A percentile compares a stretch with the other conserved stretches of the same genome.
phyloP scores from a whole-genome alignment of 1,140 invertebrate species.

The Charaxes varanes region DNA sequence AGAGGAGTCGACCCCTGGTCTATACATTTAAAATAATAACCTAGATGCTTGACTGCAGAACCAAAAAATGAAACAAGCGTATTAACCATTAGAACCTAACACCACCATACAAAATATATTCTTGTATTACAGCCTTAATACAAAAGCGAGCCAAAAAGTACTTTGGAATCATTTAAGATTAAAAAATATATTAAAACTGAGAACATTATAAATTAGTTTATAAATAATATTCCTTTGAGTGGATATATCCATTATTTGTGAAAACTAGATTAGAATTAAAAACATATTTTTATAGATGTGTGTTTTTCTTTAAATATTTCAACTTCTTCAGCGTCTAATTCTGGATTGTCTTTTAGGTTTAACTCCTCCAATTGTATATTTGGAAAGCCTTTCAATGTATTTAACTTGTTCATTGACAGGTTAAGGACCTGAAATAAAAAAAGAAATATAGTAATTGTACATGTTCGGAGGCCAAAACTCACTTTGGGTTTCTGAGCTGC shows the following conservation, averaged over 20 bases:
- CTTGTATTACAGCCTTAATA: not conserved
- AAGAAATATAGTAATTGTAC: slow-evolving; percentile 2
- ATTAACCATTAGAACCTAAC: too few species aligned
- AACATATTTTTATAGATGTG: slow-evolving; percentile 23
- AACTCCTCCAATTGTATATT: slow-evolving; percentile 38
- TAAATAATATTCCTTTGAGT: not conserved
- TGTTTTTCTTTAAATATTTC: slow-evolving; percentile 35
- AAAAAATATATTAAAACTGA: not conserved
- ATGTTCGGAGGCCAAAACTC: not conserved
- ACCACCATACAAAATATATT: too few species aligned
- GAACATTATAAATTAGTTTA: not conserved
- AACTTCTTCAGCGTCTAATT: slow-evolving; percentile 34
- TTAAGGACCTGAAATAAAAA: slow-evolving; percentile 46
- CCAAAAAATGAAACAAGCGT: too few species aligned
- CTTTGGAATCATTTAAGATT: not conserved
- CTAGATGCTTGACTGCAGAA: too few species aligned
- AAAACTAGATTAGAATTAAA: slow-evolving; percentile 10
- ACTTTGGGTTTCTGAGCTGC: too few species aligned
- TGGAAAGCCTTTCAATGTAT: slow-evolving; percentile 47
- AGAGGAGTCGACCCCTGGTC: too few species aligned
- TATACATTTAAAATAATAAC: too few species aligned
- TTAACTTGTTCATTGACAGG: slow-evolving; percentile 50
- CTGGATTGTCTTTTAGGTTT: slow-evolving; percentile 36
- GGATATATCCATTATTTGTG: not conserved
- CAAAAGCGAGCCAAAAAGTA: not conserved